These are phyloP conservation scores for Aegithalos caudatus DNA, from an alignment of 2,113 vertebrate species.

Conservation along the genomic window DNA sequence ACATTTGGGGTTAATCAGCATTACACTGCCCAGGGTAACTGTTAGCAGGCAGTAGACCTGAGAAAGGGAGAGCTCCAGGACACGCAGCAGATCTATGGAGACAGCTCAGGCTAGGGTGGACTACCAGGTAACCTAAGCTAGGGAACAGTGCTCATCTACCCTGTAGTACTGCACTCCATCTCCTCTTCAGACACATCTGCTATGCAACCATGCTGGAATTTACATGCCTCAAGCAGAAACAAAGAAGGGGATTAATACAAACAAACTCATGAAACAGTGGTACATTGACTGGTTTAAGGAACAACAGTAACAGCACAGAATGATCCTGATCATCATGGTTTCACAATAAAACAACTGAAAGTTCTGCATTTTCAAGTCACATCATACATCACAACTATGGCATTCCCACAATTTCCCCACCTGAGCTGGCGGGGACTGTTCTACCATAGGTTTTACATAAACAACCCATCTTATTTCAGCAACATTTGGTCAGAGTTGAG, in stretches of 20 bases:
- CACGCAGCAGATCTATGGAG: fast-evolving
- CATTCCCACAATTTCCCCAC: neutral
- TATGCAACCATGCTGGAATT: neutral
- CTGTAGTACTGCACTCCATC: neutral
- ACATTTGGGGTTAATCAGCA: neutral
- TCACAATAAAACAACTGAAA: neutral
- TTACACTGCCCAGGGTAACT: neutral
- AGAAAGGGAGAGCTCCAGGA: neutral
- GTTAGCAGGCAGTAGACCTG: neutral
- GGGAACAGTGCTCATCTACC: neutral
- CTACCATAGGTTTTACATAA: neutral
- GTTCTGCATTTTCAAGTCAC: slow-evolving; percentile 16
- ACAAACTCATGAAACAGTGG: neutral
- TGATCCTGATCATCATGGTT: neutral
- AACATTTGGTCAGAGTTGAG: neutral
- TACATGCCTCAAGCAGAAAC: neutral
- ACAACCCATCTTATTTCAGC: neutral
- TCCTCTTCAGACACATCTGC: neutral
- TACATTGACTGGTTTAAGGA: neutral
- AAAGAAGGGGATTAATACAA: neutral
- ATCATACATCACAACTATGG: neutral
- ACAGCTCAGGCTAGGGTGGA: neutral
- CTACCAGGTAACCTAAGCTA: neutral
- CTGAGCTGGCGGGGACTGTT: neutral
- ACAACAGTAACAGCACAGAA: neutral